A percentile compares a stretch with the other conserved stretches of the same genome.
Evolutionary conservation across 2,113 vertebrate genomes (phyloP).

Genomic region (Pelvicachromis taeniatus): DNA sequence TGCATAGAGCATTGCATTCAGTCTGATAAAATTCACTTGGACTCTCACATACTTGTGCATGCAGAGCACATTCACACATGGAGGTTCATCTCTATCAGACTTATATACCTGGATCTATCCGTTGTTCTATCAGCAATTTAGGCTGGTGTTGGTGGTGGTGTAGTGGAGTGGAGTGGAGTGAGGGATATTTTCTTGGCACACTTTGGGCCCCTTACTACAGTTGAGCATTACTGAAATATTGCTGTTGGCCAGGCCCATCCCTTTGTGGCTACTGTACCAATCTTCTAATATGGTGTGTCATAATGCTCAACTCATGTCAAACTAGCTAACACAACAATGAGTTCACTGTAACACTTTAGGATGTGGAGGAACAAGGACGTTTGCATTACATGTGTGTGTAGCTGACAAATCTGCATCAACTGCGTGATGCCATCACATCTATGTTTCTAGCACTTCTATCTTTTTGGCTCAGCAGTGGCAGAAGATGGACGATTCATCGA

Average conservation of each 20-base stretch:
- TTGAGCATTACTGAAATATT: not conserved
- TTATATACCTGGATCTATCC: not conserved
- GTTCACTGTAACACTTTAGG: not conserved
- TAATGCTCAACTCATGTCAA: not conserved
- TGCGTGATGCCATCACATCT: not conserved
- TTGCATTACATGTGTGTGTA: not conserved
- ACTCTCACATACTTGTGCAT: not conserved
- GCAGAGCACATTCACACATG: not conserved
- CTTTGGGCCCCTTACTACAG: not conserved
- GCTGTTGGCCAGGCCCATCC: not conserved
- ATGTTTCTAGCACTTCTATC: not conserved
- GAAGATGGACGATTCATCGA: not conserved
- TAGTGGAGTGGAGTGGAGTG: not conserved
- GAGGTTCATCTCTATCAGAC: not conserved
- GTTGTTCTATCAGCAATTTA: not conserved
- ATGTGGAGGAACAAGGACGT: not conserved
- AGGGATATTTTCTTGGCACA: not conserved
- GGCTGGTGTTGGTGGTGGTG: not conserved
- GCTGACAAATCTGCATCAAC: not conserved
- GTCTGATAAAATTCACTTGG: not conserved
- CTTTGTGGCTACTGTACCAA: not conserved
- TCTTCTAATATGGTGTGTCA: not conserved
- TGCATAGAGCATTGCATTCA: not conserved
- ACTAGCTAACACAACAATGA: not conserved
- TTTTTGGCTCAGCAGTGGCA: not conserved